Percentiles rank a stretch among this genome's conserved stretches.
These are phyloP conservation scores for Vulpes ferrilata DNA, from an alignment of 2,113 vertebrate genomes.

Conservation along the genomic window DNA sequence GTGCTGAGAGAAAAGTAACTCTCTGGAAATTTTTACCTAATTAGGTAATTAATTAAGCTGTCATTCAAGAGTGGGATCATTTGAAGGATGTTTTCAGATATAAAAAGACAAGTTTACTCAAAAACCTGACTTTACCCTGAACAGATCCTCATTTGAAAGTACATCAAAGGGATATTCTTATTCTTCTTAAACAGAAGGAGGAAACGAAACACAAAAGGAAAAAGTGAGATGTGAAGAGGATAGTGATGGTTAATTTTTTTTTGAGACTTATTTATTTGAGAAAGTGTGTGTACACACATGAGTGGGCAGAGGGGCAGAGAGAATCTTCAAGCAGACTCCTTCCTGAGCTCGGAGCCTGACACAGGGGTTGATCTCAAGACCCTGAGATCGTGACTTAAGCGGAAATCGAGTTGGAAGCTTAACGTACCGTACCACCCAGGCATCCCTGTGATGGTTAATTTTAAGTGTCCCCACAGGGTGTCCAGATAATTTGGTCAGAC, in stretches of 20 bases:
- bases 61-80: conserved; percentile 7
- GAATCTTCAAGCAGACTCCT: not conserved
- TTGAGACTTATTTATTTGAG: not conserved
- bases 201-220: not conserved
- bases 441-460: not conserved
- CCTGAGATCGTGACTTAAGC: not conserved
- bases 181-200: not conserved
- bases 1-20: not conserved
- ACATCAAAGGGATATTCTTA: not conserved
- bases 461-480: not conserved
- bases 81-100: conserved; percentile 39
- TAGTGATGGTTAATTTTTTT: not conserved
- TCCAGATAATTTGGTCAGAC: not conserved
- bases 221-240: not conserved
- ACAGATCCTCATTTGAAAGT: not conserved
- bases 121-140: not conserved
- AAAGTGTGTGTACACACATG: not conserved
- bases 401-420: not conserved
- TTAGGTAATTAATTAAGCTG: conserved; percentile 25
- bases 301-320: not conserved
- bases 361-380: not conserved
- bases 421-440: not conserved
- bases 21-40: conserved; percentile 14
- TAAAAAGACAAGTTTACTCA: not conserved
- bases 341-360: not conserved